Evolutionary conservation across 2,113 vertebrate species (phyloP).

Genomic region (Rhadina sibilatrix): DNA sequence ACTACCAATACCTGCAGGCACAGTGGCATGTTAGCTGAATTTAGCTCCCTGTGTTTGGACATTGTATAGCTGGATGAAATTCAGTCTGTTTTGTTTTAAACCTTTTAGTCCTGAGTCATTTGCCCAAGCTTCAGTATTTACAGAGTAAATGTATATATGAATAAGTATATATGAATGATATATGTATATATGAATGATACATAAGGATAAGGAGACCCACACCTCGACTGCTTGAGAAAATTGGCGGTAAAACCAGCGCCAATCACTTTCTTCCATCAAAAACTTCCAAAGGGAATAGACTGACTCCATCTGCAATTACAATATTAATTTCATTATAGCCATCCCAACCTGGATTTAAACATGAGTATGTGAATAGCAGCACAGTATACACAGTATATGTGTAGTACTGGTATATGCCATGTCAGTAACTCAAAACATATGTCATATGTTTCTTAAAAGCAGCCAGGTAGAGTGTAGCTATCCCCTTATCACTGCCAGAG

Average conservation of each 20-base stretch:
- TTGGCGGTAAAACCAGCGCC: background rate
- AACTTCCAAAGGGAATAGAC: background rate
- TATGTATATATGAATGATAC: background rate
- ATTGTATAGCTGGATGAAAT: background rate
- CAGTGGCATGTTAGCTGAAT: background rate
- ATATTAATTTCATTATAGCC: background rate
- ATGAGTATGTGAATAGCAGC: background rate
- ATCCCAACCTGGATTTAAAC: background rate
- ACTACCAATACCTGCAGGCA: background rate
- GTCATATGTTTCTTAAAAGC: background rate
- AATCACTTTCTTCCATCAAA: background rate
- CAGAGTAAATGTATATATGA: background rate
- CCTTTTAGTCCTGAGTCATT: background rate
- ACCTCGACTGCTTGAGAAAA: background rate
- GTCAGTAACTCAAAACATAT: conserved; percentile 25
- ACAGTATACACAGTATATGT: background rate
- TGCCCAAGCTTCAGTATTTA: background rate
- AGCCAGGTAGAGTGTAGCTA: background rate
- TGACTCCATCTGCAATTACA: background rate
- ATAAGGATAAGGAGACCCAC: background rate
- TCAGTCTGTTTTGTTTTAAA: background rate
- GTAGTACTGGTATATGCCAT: background rate
- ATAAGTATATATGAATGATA: background rate
- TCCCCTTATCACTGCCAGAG: background rate
- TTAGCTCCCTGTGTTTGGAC: background rate